Base-by-base conservation (phyloP, 2,797 vertebrate species). In the Pangasius djambal region DNA sequence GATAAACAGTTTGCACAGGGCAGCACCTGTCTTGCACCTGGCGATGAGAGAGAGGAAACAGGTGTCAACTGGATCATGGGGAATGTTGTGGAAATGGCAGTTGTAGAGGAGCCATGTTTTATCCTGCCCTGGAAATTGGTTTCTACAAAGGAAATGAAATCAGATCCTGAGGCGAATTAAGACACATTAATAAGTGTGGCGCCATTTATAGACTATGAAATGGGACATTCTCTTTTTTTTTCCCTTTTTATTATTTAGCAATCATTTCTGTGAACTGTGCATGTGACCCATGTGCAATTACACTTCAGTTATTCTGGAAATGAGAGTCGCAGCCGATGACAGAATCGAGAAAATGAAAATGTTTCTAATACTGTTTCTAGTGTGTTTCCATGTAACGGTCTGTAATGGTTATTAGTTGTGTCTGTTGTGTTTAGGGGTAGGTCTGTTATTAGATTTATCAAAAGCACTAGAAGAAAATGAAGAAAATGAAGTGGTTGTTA, bases 61-160 rank as follows among this genome's bases (percentile, higher is more conserved):
- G 83, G 89, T 86, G 89, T 90, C 91, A 89, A 70, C 87, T 61
- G 75, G 78, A 83, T 90, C 89, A 87, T 77, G 81, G 50, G 31
- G 57, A 86, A 52, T 31, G 72, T 67, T 34, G 55, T 86, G 88
- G 89, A 88, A 90, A 89, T 81, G 77, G 70, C 79, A 57, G 44
- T 77, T 88, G 18, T 13, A 72, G 77, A 59, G 37, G 63, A 90
- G 81, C 13, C 16, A 86, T 86, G 84, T 86, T 89, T 89, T 52
- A 88, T 88, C 87, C 79, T 48, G 44, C 44, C 57, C 70, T 59
- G 31, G 86, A 91, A 92, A 92, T 92, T 91, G 88, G 37, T 86
- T 92, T 89, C 50, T 61, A 89, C 69, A 85, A 57, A 89, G 88
- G 88, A 90, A 91, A 90, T 91, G 88, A 91, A 91, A 89, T 91